Conservation (phyloP, 2,888 invertebrate species). For the Lasioglossum morio region DNA sequence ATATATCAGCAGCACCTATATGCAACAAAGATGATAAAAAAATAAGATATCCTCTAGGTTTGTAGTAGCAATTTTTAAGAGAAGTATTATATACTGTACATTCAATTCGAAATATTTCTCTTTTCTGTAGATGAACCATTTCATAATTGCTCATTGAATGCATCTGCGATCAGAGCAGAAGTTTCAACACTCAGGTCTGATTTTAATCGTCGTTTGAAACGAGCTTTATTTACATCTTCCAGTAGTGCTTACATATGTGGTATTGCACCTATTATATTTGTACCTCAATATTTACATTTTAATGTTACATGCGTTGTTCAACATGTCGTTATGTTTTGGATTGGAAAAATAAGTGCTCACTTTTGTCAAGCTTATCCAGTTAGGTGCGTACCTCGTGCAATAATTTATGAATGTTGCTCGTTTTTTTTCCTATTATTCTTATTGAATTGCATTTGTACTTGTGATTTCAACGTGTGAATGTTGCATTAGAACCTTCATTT, state of each 20-base stretch:
- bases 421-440: neutral
- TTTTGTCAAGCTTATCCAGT: constrained; percentile 87
- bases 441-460: neutral
- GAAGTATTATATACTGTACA: neutral
- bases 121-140: constrained; percentile 87
- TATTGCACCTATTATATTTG: constrained; percentile 82
- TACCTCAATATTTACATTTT: constrained; percentile 88
- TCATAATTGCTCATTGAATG: constrained; percentile 91
- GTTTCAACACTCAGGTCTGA: constrained; percentile 93
- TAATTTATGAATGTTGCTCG: neutral
- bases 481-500: constrained; percentile 44
- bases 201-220: constrained; percentile 95
- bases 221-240: constrained; percentile 88
- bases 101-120: constrained; percentile 49
- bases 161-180: constrained; percentile 91
- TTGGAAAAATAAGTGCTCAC: constrained; percentile 89
- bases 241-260: constrained; percentile 81
- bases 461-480: constrained; percentile 10
- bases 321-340: constrained; percentile 93
- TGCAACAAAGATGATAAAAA: constrained; percentile 83
- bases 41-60: constrained; percentile 80
- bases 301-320: constrained; percentile 94
- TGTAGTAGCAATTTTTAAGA: constrained; percentile 17
- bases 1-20: constrained; percentile 85
- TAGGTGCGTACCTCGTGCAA: constrained; percentile 79